Conservation (phyloP, 1,140 invertebrate species). For the Lasaia peninsularis region DNA sequence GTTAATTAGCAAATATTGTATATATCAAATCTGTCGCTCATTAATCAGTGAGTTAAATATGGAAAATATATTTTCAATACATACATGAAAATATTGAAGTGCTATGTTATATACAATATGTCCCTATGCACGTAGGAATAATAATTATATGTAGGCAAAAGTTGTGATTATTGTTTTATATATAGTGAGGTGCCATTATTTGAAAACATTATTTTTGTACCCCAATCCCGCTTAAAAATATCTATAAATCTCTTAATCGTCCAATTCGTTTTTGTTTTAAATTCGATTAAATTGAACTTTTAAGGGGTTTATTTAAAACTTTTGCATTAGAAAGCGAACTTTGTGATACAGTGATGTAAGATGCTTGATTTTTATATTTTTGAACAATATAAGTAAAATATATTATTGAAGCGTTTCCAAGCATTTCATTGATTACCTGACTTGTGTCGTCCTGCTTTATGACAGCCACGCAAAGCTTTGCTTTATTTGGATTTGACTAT, state of each 20-base stretch:
- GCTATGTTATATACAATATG: constrained; percentile 7
- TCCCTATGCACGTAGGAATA: constrained; percentile 14
- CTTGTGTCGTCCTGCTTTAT: constrained; percentile 36
- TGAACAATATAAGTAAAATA: constrained; percentile 64
- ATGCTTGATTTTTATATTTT: constrained; percentile 68
- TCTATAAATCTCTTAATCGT: constrained; percentile 15
- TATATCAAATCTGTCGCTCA: background rate
- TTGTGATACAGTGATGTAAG: constrained; percentile 69
- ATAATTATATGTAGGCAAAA: constrained; percentile 15
- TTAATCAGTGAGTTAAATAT: background rate
- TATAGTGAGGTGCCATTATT: constrained; percentile 67
- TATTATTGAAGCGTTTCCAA: constrained; percentile 52
- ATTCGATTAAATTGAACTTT: constrained; percentile 16
- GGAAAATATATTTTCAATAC: background rate
- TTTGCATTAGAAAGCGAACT: constrained; percentile 37
- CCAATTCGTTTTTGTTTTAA: background rate
- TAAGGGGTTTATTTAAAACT: constrained; percentile 27
- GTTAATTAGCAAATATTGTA: constrained; percentile 10
- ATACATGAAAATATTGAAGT: background rate
- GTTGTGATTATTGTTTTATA: constrained; percentile 47
- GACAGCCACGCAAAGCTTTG: constrained; percentile 20
- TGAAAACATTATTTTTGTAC: constrained; percentile 48
- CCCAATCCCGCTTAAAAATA: constrained; percentile 36
- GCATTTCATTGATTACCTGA: constrained; percentile 68
- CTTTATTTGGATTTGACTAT: background rate